These are phyloP conservation scores for Sarcophaga caerulescens DNA, from an alignment of 2,888 invertebrate species.

Conservation along the genomic window DNA sequence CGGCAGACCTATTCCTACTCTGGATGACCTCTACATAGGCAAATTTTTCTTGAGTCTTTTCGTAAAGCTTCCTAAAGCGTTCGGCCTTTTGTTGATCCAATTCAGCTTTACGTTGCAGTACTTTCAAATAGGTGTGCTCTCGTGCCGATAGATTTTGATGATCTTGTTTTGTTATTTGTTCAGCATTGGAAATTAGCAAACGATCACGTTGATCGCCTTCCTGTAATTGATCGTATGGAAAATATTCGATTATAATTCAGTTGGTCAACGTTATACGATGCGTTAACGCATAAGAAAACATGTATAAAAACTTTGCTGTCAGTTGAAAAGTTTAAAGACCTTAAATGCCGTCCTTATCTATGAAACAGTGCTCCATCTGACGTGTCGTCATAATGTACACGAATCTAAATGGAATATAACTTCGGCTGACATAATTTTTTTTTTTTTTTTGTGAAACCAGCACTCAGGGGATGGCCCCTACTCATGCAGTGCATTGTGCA, in stretches of 20 bases:
- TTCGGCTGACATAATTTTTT: too few relatives aligned
- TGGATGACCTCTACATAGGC: conserved; percentile 71
- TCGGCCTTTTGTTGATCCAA: conserved; percentile 70
- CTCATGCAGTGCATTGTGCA: too few relatives aligned
- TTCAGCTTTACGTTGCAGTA: conserved; percentile 72
- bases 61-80: conserved; percentile 64
- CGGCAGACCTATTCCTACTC: conserved; percentile 69
- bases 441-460: too few relatives aligned
- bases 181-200: conserved; percentile 77
- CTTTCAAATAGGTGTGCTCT: conserved; percentile 71
- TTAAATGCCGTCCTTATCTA: too few relatives aligned
- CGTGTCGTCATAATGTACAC: too few relatives aligned
- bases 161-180: conserved; percentile 76
- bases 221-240: conserved; percentile 14
- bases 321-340: too few relatives aligned
- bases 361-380: too few relatives aligned
- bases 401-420: too few relatives aligned
- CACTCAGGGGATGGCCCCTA: too few relatives aligned
- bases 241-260: neutral
- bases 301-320: too few relatives aligned
- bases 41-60: conserved; percentile 71
- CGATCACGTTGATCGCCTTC: conserved; percentile 76
- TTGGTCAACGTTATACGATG: too few relatives aligned
- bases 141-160: conserved; percentile 71
- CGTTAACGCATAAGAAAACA: too few relatives aligned